Conservation (phyloP, 1,140 invertebrate species). For the Meteorus sp. region DNA sequence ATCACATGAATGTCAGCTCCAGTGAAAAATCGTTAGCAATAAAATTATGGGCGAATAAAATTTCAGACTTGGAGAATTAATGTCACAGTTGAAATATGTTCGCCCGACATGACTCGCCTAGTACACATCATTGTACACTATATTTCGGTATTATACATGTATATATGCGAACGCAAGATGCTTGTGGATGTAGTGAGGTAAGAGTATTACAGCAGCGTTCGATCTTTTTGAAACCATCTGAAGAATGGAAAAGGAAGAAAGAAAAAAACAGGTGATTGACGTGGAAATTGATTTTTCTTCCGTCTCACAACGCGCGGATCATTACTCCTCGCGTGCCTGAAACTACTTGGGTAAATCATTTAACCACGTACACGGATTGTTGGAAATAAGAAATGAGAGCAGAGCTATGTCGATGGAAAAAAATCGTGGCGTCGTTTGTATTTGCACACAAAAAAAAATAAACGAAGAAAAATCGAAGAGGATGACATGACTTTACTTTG, state of each 20-base stretch:
- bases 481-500: too few relatives aligned
- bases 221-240: not conserved
- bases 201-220: too few relatives aligned
- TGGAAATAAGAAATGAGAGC: slow-evolving; percentile 3
- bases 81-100: slow-evolving; percentile 13
- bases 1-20: not conserved
- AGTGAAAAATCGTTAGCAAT: slow-evolving; percentile 4
- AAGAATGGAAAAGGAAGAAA: not conserved
- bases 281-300: slow-evolving; percentile 25
- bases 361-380: slow-evolving; percentile 9
- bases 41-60: slow-evolving; percentile 10
- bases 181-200: not conserved
- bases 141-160: too few relatives aligned
- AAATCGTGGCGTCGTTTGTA: too few relatives aligned
- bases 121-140: too few relatives aligned
- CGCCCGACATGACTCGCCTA: slow-evolving; percentile 6
- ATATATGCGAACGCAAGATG: not conserved
- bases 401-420: too few relatives aligned
- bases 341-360: slow-evolving; percentile 26
- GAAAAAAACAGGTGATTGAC: slow-evolving; percentile 19
- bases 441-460: too few relatives aligned
- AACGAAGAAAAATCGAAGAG: too few relatives aligned
- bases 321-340: slow-evolving; percentile 25
- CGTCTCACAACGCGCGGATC: slow-evolving; percentile 10
- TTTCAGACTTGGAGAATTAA: slow-evolving; percentile 12